Conservation (phyloP, 2,888 invertebrate genomes). For the Diarsia brunnea region DNA sequence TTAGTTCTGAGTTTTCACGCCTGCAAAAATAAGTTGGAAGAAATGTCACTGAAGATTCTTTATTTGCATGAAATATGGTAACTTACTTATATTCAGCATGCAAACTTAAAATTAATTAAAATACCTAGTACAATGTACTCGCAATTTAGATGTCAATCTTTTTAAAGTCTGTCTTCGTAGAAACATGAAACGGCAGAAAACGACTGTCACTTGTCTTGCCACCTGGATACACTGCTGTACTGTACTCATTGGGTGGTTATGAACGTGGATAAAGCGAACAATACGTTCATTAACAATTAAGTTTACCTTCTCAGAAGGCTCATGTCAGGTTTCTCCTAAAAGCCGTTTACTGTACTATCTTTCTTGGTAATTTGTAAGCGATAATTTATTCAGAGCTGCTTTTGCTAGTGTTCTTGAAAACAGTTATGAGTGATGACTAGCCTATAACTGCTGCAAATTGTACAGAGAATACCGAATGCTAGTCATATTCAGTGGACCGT, state of each 20-base stretch:
- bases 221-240: neutral
- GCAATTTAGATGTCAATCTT: neutral
- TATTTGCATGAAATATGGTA: no score
- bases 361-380: neutral
- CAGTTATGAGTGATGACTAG: neutral
- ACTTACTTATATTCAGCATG: no score
- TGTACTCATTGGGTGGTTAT: neutral
- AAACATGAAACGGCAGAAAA: neutral
- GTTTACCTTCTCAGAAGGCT: neutral
- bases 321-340: neutral
- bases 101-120: no score
- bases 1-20: neutral
- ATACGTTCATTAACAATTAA: slow-evolving; percentile 13
- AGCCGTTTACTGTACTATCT: slow-evolving; percentile 10
- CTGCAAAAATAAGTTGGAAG: neutral
- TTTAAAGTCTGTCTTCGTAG: neutral
- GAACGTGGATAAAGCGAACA: slow-evolving; percentile 3
- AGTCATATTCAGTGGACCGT: neutral
- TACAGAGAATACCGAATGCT: neutral
- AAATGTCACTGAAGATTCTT: neutral
- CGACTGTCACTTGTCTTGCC: neutral
- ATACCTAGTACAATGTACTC: no score
- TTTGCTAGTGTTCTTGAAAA: neutral
- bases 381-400: neutral
- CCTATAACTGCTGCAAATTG: neutral